Conservation (phyloP, 2,797 vertebrate genomes). For the Holocentrus rufus region DNA sequence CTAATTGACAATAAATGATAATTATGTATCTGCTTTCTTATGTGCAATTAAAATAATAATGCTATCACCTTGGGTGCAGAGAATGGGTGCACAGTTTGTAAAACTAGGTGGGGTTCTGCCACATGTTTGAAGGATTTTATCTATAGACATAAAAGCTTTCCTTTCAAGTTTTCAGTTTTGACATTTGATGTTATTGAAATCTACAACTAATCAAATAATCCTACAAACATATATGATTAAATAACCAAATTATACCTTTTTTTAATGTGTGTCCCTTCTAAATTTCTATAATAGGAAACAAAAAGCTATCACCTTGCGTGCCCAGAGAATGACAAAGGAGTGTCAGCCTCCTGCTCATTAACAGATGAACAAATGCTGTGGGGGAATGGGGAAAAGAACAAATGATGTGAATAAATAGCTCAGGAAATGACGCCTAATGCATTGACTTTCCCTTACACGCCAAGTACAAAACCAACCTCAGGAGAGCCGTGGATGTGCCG, state of each 20-base stretch:
- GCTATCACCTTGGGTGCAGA: no score
- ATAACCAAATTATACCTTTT: conserved; percentile 1
- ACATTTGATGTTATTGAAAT: neutral
- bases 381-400: conserved; percentile 41
- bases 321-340: conserved; percentile 27
- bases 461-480: conserved; percentile 63
- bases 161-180: neutral
- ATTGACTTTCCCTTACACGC: conserved; percentile 25
- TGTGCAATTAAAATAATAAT: neutral
- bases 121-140: conserved; percentile 19
- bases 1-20: neutral
- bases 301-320: conserved; percentile 26
- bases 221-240: conserved; percentile 26
- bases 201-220: neutral
- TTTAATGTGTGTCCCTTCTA: neutral
- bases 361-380: conserved; percentile 39
- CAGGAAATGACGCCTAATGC: conserved; percentile 58
- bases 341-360: conserved; percentile 45
- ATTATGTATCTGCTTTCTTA: neutral
- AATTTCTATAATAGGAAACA: conserved; percentile 29
- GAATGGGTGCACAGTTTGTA: neutral
- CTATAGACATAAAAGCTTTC: neutral
- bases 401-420: conserved; percentile 60
- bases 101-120: neutral
- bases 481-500: conserved; percentile 61